Evolutionary conservation across 2,797 vertebrate species (phyloP), one percentile per base, ranked within the genome.

Genomic region (Anguilla marmorata): DNA sequence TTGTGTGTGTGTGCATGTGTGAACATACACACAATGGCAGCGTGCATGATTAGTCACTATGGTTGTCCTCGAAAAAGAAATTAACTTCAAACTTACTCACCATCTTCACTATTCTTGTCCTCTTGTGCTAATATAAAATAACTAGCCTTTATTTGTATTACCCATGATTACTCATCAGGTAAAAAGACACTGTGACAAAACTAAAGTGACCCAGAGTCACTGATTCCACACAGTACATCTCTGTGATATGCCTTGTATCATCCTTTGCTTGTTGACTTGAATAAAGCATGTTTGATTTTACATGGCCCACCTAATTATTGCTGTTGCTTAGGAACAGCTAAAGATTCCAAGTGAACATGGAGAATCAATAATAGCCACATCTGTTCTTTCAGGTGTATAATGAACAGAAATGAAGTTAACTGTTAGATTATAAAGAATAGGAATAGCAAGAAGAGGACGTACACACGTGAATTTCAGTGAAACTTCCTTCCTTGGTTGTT

Each of bases 301-400:
- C 7, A 50, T 50, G 41, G 41, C 41, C 79, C 41, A n/a, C 45
- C 79, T n/a, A 80, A 4, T 50, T 48, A 50, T 82, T 82, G 79
- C 24, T 48, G 79, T 82, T 82, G 79, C 79, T 82, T 48, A 82
- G 79, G 21, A 82, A 82, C 79, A 48, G 21, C 19, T 82, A 50
- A 82, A 48, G 79, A 27, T 56, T 60, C 45, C 19, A 82, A 24
- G 74, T 79, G 33, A 45, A 79, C 33, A 21, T 19, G 16, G 1
- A 45, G 33, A 41, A 45, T 79, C 33, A 41, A 79, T 37, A 79
- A 79, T 79, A 45, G 74, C 74, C 33, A 45, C 37, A 21, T 79
- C 74, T 79, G 16, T 79, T 45, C 74, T 79, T 79, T 41, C 14
- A 79, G 74, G 33, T 19, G 4, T 37, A 7, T 41, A 14, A 79